A percentile compares a stretch with the other conserved stretches of the same genome.
Conservation (phyloP, 1,140 invertebrate species). For the Rhopalosiphum padi region DNA sequence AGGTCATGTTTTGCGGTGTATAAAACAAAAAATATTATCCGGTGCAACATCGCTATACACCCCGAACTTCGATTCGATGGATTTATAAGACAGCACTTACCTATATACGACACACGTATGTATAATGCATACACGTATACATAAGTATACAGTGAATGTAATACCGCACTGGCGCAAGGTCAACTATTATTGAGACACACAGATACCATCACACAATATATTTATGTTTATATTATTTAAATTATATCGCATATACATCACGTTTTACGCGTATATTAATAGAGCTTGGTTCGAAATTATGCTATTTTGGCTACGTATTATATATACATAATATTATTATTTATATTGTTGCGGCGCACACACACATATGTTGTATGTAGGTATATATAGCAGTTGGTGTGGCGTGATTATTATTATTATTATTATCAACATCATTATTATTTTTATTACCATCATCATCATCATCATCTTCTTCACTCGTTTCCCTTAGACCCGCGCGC, state of each 20-base stretch:
- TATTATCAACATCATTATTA: not conserved
- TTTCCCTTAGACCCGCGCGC: not conserved
- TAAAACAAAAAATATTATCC: not conserved
- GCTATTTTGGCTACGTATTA: not conserved
- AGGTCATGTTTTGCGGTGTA: not conserved
- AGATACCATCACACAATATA: not conserved
- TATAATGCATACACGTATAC: not conserved
- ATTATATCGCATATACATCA: constrained; percentile 2
- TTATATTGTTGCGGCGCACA: not conserved
- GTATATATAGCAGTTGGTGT: not conserved
- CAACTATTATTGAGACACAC: constrained; percentile 5
- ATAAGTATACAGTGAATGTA: not conserved
- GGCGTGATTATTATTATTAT: not conserved
- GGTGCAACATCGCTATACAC: not conserved
- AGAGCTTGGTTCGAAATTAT: not conserved
- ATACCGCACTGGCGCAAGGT: not conserved
- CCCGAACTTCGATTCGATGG: not conserved
- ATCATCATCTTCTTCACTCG: not conserved
- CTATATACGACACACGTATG: no score
- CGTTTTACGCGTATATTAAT: not conserved
- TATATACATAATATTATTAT: constrained; percentile 8
- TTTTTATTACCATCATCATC: not conserved
- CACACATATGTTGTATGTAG: not conserved
- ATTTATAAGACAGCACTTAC: not conserved
- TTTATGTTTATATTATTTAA: not conserved